Percentiles rank a stretch among this genome's conserved stretches.
Conservation (phyloP, 2,113 vertebrate species). For the Thunnus thynnus region DNA sequence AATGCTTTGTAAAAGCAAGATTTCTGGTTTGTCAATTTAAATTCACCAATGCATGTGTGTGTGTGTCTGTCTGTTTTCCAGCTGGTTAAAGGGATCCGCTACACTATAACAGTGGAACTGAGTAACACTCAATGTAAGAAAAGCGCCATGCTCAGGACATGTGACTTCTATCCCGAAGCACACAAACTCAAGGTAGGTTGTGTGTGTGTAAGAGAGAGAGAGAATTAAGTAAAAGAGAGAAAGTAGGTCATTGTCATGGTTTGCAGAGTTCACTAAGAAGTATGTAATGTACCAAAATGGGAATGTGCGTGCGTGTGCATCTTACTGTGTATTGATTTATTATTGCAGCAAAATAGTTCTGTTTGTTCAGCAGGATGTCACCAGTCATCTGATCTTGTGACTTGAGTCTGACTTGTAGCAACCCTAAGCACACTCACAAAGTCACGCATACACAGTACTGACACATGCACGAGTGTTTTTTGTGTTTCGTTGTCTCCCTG, state of each 20-base stretch:
- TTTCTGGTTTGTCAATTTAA: slow-evolving; percentile 1
- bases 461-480: not conserved
- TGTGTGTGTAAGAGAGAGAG: not conserved
- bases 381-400: slow-evolving; percentile 58
- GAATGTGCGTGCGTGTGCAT: not conserved
- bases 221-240: not conserved
- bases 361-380: slow-evolving; percentile 23
- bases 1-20: no score
- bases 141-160: slow-evolving; percentile 65
- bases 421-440: not conserved
- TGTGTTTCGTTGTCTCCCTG: not conserved
- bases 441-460: not conserved
- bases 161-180: slow-evolving; percentile 82
- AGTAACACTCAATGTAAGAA: slow-evolving; percentile 88
- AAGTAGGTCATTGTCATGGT: not conserved
- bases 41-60: slow-evolving; percentile 12
- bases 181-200: slow-evolving; percentile 86
- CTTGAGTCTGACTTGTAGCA: slow-evolving; percentile 38
- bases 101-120: slow-evolving; percentile 86
- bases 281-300: not conserved
- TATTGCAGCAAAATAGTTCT: not conserved
- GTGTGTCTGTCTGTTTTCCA: slow-evolving; percentile 64
- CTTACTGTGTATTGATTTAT: not conserved
- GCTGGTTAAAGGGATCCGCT: slow-evolving; percentile 89
- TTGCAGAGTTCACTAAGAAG: not conserved